Percentiles rank a stretch among this genome's conserved stretches.
phyloP scores from a whole-genome alignment of 2,113 vertebrate genomes.

The Anas platyrhynchos region DNA sequence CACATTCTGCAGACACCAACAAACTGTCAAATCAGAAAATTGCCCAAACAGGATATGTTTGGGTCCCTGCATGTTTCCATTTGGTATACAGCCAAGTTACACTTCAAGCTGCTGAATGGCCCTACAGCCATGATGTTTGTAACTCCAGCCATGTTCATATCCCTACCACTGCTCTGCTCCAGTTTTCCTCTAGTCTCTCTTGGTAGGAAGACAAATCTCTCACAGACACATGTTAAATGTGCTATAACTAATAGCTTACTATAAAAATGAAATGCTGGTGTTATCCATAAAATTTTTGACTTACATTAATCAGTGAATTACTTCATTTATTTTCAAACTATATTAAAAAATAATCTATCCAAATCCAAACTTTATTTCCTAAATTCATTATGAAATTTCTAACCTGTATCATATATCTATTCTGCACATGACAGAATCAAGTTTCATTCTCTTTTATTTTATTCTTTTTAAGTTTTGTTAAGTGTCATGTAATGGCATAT shows the following conservation, averaged over 20 bases:
- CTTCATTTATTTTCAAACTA: not conserved
- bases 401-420: not conserved
- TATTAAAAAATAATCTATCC: not conserved
- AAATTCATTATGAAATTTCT: not conserved
- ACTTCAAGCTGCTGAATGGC: not conserved
- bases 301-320: not conserved
- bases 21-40: not conserved
- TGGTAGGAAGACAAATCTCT: not conserved
- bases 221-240: not conserved
- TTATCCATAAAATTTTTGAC: not conserved
- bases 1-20: not conserved
- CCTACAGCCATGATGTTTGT: not conserved
- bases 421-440: not conserved
- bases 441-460: not conserved
- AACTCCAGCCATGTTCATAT: not conserved
- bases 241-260: not conserved
- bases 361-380: not conserved
- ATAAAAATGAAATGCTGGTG: not conserved
- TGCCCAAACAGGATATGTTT: accelerated
- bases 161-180: not conserved
- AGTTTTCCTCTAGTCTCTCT: not conserved
- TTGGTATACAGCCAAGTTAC: not conserved
- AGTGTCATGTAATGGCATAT: not conserved
- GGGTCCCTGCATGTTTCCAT: not conserved
- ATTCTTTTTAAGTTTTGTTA: not conserved